phyloP scores from a whole-genome alignment of 2,797 vertebrate species.

The Spizella passerina region DNA sequence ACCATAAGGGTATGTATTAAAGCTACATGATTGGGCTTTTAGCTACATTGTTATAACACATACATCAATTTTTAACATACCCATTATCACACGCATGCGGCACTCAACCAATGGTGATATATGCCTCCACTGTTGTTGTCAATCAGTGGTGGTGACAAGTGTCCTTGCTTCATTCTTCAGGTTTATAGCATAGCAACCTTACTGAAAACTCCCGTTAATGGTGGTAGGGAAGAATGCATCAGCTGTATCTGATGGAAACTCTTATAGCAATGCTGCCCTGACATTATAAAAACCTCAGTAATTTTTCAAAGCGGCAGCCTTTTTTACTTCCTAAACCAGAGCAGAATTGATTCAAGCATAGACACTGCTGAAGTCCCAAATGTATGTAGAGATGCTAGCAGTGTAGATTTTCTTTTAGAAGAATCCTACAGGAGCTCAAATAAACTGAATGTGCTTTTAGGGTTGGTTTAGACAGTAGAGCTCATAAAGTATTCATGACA shows the following conservation, averaged over 20 bases:
- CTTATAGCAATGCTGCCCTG: not conserved
- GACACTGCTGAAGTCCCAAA: not conserved
- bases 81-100: not conserved
- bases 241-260: not conserved
- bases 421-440: not conserved
- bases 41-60: not conserved
- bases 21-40: not conserved
- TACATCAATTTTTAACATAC: not conserved
- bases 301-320: not conserved
- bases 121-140: not conserved
- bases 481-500: not conserved
- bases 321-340: not conserved
- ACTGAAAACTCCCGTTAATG: not conserved
- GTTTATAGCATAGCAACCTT: not conserved
- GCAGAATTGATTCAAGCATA: not conserved
- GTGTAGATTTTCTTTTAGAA: not conserved
- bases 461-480: not conserved
- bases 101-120: not conserved
- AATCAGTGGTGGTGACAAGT: not conserved
- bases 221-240: not conserved
- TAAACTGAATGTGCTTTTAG: not conserved
- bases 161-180: not conserved
- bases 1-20: not conserved
- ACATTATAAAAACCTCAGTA: not conserved
- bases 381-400: not conserved